A percentile compares a stretch with the other conserved stretches of the same genome.
Evolutionary conservation across 2,797 vertebrate species (phyloP).

Genomic region (Notolepis coatsorum): DNA sequence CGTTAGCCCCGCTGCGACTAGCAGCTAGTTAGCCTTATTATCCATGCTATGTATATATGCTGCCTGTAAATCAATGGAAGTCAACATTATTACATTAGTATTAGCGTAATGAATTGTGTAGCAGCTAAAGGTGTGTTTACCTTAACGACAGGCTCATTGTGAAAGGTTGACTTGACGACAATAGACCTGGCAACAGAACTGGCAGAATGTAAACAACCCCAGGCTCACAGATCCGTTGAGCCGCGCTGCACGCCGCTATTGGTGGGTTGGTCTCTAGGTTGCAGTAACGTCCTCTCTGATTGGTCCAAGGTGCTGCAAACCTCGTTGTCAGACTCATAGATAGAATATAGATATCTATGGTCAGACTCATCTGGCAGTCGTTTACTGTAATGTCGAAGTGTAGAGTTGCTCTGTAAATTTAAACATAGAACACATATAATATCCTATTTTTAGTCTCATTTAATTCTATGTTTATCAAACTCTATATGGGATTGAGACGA

Average conservation of each 20-base stretch:
- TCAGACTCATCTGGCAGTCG: no score
- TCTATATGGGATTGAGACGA: no score
- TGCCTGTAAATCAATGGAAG: neutral
- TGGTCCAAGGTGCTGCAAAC: no score
- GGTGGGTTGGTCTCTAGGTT: conserved; percentile 42
- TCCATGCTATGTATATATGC: neutral
- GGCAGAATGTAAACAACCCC: neutral
- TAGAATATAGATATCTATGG: no score
- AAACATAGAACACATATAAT: no score
- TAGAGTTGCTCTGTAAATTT: no score
- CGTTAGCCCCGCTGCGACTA: neutral
- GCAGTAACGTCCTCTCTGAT: conserved; percentile 48
- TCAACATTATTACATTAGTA: neutral
- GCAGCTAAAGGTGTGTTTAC: conserved; percentile 26
- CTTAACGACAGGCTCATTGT: conserved; percentile 60
- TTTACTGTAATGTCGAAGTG: no score
- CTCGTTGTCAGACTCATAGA: no score
- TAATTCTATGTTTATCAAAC: no score
- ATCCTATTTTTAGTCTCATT: no score
- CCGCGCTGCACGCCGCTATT: conserved; percentile 54
- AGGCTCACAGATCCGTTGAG: conserved; percentile 36
- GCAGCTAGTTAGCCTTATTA: neutral
- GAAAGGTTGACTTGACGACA: neutral
- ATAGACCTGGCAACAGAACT: neutral
- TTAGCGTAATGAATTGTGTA: neutral